Evolutionary conservation across 2,888 invertebrate genomes (phyloP), one percentile per base, ranked within the genome.

Genomic region (Ryuthela nishihirai): DNA sequence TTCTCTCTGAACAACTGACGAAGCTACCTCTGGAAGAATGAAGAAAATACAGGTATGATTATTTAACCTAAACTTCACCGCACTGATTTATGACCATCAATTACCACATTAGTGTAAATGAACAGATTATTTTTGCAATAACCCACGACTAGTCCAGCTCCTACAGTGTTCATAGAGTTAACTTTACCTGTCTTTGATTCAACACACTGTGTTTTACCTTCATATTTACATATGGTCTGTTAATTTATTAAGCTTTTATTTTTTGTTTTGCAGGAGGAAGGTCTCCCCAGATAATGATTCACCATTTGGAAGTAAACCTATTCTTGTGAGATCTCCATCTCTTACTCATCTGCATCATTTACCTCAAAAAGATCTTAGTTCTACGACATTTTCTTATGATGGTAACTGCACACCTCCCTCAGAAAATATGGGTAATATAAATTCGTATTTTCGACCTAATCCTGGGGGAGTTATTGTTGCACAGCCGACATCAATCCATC

Each of bases 401-500:
- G 52, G 52, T 10, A 35, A 46, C 5, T 47, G 44, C 15, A 20
- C 47, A 6, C 40, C 52, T 6, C 38, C 47, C 1, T 18, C 43
- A 1, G 46, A 53, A 12, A 39, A 26, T 32, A 59, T 59, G 59
- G 59, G 59, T 15, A 59, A 59, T 17, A 44, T 59, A 21, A 40
- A 48, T 5, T 47, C 59, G 2, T 59, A 59, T 24, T 48, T 59
- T 17, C 52, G 59, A 0, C 47, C 52, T 3, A 59, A 53, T 18
- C 59, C 59, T 2, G 58, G 52, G 2, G 54, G 47, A 15, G 59
- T 59, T 7, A 42, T 58, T 3, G 53, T 53, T n/a, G 53, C 59
- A 1, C 59, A 59, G n/a, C 59, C 59, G 2, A 15, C 59, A 0
- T 39, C 59, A 7, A 45, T 59, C n/a, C 59, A 53, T 26, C 7